A percentile compares a stretch with the other conserved stretches of the same genome.
Conservation (phyloP, 2,888 invertebrate species). For the Agrochola litura region DNA sequence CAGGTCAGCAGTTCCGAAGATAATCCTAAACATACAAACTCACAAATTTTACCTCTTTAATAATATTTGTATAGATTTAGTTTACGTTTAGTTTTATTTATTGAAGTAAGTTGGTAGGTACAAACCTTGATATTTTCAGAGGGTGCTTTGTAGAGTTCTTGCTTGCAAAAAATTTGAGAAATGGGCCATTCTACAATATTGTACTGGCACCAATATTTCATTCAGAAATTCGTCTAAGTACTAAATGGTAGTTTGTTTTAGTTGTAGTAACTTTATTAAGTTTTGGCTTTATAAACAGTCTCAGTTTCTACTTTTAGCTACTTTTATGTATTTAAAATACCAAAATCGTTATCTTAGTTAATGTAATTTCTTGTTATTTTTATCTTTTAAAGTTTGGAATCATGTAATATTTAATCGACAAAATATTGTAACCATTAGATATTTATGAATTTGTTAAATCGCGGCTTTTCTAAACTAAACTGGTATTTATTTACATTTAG, state of each 20-base stretch:
- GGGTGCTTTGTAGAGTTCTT: not conserved
- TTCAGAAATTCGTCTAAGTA: not conserved
- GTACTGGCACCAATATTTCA: not conserved
- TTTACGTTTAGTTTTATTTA: not conserved
- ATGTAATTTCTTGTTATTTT: slow-evolving; percentile 5
- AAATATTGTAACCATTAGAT: slow-evolving; percentile 35
- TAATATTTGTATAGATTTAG: not conserved
- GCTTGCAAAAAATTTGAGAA: not conserved
- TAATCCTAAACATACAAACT: not conserved
- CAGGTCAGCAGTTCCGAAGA: not conserved
- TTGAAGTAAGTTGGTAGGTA: too few relatives aligned
- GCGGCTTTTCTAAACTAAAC: slow-evolving; percentile 19
- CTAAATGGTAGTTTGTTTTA: not conserved
- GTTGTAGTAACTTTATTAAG: not conserved
- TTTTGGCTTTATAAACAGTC: not conserved
- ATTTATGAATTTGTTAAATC: slow-evolving; percentile 29
- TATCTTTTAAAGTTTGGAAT: slow-evolving; percentile 1
- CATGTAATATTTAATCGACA: not conserved
- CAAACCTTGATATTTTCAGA: slow-evolving; percentile 5
- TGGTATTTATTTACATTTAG: slow-evolving; percentile 45
- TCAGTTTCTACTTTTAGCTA: not conserved
- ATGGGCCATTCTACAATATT: not conserved
- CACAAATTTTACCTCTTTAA: not conserved
- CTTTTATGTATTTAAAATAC: not conserved
- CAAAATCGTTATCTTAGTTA: slow-evolving; percentile 1